These are phyloP conservation scores for Parotia lawesii DNA, from an alignment of 2,113 vertebrate genomes.

Conservation along the genomic window DNA sequence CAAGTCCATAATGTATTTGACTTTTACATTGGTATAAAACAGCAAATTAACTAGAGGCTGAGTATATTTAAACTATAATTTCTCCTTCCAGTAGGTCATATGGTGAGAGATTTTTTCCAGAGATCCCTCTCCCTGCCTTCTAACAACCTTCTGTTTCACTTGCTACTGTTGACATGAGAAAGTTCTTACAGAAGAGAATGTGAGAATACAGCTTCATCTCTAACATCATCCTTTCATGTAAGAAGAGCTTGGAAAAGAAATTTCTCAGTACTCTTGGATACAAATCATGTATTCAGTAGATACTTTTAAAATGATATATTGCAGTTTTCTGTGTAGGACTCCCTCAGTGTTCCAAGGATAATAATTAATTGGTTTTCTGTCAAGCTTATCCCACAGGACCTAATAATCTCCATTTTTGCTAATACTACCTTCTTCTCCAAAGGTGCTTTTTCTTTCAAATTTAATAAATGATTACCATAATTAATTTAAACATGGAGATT, in stretches of 20 bases:
- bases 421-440: neutral
- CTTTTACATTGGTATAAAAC: neutral
- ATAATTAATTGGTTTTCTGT: neutral
- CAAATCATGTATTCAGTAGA: neutral
- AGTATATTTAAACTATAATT: neutral
- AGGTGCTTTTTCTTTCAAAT: neutral
- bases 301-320: neutral
- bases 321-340: neutral
- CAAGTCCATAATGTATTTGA: neutral
- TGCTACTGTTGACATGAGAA: neutral
- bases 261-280: neutral
- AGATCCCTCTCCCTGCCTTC: neutral
- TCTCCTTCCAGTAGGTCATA: neutral
- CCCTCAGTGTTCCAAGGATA: neutral
- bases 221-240: neutral
- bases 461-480: neutral
- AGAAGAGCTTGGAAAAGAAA: neutral
- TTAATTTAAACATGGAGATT: neutral
- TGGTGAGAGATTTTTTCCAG: neutral
- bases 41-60: neutral
- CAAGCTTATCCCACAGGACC: neutral
- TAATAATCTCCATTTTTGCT: neutral
- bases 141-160: neutral
- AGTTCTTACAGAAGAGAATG: neutral
- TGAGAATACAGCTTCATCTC: neutral